Evolutionary conservation across 2,797 vertebrate species (phyloP).

Genomic region (Poeciliopsis presidionis): DNA sequence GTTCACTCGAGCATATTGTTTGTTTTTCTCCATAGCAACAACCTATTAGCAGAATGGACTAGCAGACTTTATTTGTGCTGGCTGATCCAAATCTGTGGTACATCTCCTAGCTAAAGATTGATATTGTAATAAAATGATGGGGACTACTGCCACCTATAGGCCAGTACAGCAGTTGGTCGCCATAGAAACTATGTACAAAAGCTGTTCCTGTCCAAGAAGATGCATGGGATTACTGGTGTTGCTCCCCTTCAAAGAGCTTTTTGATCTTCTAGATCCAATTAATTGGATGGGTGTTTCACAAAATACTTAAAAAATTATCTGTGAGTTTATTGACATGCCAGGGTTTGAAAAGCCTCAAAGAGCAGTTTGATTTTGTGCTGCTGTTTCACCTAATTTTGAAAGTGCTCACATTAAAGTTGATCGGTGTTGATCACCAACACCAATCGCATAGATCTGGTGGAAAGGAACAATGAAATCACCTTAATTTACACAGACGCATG

Average conservation of each 20-base stretch:
- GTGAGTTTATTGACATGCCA: not conserved
- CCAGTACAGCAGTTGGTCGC: not conserved
- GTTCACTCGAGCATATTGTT: not conserved
- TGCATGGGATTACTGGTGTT: not conserved
- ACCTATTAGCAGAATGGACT: not conserved
- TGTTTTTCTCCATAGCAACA: not conserved
- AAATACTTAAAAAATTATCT: not conserved
- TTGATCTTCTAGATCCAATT: conserved; percentile 1
- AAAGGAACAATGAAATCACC: too few species aligned
- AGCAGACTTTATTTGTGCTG: not conserved
- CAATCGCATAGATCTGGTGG: too few species aligned
- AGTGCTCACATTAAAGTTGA: not conserved
- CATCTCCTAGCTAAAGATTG: not conserved
- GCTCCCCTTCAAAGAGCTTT: not conserved
- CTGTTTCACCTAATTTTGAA: not conserved
- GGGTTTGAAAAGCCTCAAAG: not conserved
- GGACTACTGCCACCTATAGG: not conserved
- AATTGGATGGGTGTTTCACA: not conserved
- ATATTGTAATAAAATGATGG: not conserved
- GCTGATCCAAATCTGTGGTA: not conserved
- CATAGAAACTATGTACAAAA: not conserved
- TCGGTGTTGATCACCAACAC: too few species aligned
- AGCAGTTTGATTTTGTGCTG: not conserved
- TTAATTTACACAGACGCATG: too few species aligned
- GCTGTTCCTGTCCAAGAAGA: not conserved